Evolutionary conservation across 2,888 invertebrate genomes (phyloP).

Genomic region (Sinodicranocentrus sp.): DNA sequence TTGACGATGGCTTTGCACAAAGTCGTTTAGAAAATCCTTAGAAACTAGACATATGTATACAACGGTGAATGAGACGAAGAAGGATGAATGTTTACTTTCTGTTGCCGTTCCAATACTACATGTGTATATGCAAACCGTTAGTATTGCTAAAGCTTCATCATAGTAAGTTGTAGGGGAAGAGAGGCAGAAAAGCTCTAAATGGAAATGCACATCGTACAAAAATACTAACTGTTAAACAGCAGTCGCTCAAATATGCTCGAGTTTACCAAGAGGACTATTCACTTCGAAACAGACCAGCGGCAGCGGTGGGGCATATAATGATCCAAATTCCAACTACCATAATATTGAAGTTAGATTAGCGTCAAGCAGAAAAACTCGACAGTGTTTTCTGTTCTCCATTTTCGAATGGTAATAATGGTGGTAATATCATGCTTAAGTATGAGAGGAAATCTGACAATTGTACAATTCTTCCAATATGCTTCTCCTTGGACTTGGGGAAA

Average conservation of each 20-base stretch:
- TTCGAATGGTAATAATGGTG: no score
- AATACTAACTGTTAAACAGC: no score
- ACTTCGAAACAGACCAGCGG: conserved; percentile 11
- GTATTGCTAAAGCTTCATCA: no score
- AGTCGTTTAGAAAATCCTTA: conserved; percentile 63
- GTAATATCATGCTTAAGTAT: no score
- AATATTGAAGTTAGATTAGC: conserved; percentile 8
- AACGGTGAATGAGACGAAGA: conserved; percentile 22
- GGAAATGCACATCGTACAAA: background rate
- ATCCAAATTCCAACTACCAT: conserved; percentile 12
- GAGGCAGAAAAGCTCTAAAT: no score
- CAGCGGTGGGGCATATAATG: conserved; percentile 17
- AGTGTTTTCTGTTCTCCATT: no score
- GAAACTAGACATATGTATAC: conserved; percentile 49
- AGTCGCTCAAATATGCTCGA: background rate
- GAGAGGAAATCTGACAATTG: no score
- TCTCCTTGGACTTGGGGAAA: background rate
- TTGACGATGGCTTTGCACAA: conserved; percentile 66
- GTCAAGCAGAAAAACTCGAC: background rate
- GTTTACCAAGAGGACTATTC: conserved; percentile 18
- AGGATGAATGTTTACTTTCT: conserved; percentile 48
- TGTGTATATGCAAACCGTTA: no score
- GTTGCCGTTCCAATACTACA: no score
- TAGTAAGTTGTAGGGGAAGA: no score
- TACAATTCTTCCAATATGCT: no score